phyloP scores from a whole-genome alignment of 2,797 vertebrate genomes.

The Syngnathus acus region DNA sequence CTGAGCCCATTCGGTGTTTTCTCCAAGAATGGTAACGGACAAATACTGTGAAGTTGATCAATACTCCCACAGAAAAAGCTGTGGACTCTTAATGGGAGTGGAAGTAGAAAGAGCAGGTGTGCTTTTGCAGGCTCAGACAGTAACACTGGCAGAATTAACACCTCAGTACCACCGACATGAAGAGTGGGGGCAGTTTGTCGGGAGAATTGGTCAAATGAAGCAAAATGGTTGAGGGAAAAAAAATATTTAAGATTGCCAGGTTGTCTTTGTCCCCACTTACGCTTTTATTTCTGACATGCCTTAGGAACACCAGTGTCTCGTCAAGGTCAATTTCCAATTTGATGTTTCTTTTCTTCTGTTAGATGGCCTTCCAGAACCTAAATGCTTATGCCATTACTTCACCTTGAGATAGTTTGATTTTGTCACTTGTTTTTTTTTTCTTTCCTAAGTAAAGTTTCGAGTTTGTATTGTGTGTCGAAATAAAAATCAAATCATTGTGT shows the following conservation, averaged over 20 bases:
- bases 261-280: not conserved
- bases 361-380: not conserved
- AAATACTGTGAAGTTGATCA: conserved; percentile 44
- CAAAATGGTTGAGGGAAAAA: conserved; percentile 22
- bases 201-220: conserved; percentile 37
- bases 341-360: not conserved
- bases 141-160: conserved; percentile 41
- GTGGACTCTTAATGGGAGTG: conserved; percentile 31
- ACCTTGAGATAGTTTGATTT: not conserved
- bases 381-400: not conserved
- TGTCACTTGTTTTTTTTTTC: not conserved
- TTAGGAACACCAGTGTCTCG: not conserved
- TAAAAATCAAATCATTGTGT: not conserved
- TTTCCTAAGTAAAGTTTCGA: not conserved
- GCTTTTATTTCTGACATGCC: not conserved
- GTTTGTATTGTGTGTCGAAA: not conserved
- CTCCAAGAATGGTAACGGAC: conserved; percentile 17
- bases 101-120: conserved; percentile 44
- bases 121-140: conserved; percentile 39
- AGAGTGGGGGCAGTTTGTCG: conserved; percentile 12
- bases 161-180: conserved; percentile 7
- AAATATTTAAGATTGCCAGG: not conserved
- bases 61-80: conserved; percentile 45
- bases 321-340: not conserved
- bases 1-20: conserved; percentile 38